Conservation (phyloP, 2,888 invertebrate genomes). For the Agrochola lychnidis region DNA sequence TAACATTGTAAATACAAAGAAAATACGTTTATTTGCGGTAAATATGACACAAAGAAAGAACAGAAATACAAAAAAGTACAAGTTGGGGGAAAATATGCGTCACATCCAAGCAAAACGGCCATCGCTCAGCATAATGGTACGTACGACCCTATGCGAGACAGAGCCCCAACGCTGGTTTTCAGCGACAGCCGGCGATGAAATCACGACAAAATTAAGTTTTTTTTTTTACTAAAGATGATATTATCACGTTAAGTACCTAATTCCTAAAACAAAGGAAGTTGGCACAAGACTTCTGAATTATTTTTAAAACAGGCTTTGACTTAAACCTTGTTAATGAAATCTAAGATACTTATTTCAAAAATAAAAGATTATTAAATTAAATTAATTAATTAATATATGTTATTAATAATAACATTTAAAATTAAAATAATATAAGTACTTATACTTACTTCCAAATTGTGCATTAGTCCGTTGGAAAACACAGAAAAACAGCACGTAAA, state of each 20-base stretch:
- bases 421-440: background rate
- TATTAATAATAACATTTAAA: background rate
- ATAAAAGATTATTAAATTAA: background rate
- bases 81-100: too few species aligned
- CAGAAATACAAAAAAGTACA: too few species aligned
- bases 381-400: too few species aligned
- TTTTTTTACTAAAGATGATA: too few species aligned
- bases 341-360: background rate
- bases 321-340: background rate
- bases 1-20: background rate
- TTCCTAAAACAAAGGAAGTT: conserved; percentile 15
- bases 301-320: background rate
- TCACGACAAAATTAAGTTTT: too few species aligned
- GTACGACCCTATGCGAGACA: too few species aligned
- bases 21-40: too few species aligned
- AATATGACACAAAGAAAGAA: too few species aligned
- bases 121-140: too few species aligned
- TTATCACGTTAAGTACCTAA: background rate
- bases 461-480: conserved; percentile 79
- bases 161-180: too few species aligned
- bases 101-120: too few species aligned
- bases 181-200: too few species aligned
- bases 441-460: conserved; percentile 87
- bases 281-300: background rate
- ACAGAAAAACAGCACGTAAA: conserved; percentile 74